phyloP scores from a whole-genome alignment of 2,888 invertebrate genomes.

The Drosophila kuntzei region DNA sequence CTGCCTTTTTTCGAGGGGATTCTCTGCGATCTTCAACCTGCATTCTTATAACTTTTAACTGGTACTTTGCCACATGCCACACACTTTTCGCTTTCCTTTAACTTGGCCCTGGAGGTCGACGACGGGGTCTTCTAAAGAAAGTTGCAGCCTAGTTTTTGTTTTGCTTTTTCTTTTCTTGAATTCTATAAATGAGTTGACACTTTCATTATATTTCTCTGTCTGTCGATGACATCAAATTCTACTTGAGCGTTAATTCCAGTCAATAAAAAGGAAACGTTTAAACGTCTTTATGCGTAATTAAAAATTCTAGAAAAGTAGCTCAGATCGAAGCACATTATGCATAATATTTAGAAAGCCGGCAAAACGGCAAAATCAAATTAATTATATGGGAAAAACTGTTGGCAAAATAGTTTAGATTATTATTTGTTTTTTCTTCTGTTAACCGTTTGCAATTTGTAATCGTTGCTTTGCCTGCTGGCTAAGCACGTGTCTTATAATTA shows the following conservation, averaged over 20 bases:
- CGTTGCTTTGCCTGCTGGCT: constrained; percentile 20
- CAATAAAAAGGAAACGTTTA: constrained; percentile 77
- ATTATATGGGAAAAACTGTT: no score
- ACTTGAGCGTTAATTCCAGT: constrained; percentile 71
- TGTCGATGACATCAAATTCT: constrained; percentile 74
- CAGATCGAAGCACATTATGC: constrained; percentile 47
- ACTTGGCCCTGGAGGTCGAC: constrained; percentile 33
- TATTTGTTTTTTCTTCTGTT: constrained; percentile 27
- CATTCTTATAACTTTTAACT: constrained; percentile 25
- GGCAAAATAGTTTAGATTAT: constrained; percentile 31
- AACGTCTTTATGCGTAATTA: constrained; percentile 49
- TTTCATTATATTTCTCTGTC: constrained; percentile 48
- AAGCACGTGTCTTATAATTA: constrained; percentile 65
- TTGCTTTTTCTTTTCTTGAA: constrained; percentile 15
- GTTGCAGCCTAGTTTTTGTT: constrained; percentile 51
- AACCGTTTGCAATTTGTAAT: constrained; percentile 60
- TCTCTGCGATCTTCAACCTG: constrained; percentile 38
- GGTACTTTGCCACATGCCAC: constrained; percentile 29
- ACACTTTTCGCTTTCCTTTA: constrained; percentile 71
- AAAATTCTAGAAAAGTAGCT: constrained; percentile 71
- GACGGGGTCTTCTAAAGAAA: constrained; percentile 51
- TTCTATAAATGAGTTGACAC: constrained; percentile 56
- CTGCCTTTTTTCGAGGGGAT: constrained; percentile 19
- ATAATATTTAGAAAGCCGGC: constrained; percentile 65
- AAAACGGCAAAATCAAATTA: constrained; percentile 50